Evolutionary conservation across 2,113 vertebrate genomes (phyloP), one percentile per base, ranked within the genome.

Genomic region (Elanoides forficatus): DNA sequence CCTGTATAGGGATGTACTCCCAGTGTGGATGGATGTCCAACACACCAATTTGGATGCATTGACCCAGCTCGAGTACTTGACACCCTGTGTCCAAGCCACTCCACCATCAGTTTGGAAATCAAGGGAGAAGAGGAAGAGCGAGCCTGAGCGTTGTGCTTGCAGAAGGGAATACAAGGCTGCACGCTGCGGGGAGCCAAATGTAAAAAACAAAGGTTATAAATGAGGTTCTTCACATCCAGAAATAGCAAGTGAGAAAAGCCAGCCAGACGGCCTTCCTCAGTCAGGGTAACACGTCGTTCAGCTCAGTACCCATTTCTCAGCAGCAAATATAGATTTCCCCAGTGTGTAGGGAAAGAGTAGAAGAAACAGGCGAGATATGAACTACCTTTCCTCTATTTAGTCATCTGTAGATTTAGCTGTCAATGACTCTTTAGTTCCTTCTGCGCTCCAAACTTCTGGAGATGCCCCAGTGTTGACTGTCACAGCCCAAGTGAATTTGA

Each of bases 141-240:
- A 70, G 48, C 43, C 48, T 0, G 0, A 52, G 48, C 6, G 0
- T 0, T 2, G 36, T 5, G 13, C 16, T 32, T 48, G 50, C 25
- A 63, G 60, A 25, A 20, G 23, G 18, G 14, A 29, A 13, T 6
- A 11, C 34, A 15, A 27, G 40, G 75, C 38, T 62, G 65, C 11
- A 2, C 1, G 1, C 19, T 48, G 30, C 2, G 38, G 27, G 53
- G 40, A 86, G 36, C 34, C 81, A 87, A 19, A 42, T 7, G 45
- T n/a, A 8, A 32, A 73, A 84, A 53, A 19, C 25, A 85, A 59
- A 42, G 29, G 43, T 36, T 36, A 34, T 32, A 47, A 70, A 43
- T 25, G 11, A 59, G 15, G 8, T 84, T 70, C 42, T 58, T 79
- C 10, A 2, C 22, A 4, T 6, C 19, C 21, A 29, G 43, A 68